Conservation (phyloP, 2,888 invertebrate genomes). For the Morpho achilles region DNA sequence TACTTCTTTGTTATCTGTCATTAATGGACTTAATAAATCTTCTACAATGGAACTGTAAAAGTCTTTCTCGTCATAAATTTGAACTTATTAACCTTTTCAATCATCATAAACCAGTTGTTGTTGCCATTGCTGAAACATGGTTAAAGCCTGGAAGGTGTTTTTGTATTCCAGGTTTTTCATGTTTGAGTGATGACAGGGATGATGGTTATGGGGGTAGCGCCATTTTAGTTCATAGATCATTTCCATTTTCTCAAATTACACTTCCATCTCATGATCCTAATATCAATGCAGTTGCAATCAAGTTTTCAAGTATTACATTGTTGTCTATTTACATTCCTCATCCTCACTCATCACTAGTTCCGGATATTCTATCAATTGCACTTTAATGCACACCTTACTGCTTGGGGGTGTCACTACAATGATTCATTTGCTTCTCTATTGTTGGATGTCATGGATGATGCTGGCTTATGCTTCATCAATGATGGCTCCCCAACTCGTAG, state of each 20-base stretch:
- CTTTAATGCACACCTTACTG: conserved; percentile 20
- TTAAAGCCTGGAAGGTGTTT: conserved; percentile 20
- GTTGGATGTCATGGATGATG: conserved; percentile 23
- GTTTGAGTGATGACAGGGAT: conserved; percentile 10
- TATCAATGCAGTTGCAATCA: conserved; percentile 24
- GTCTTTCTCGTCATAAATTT: conserved; percentile 20
- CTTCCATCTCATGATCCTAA: conserved; percentile 13
- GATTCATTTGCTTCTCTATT: conserved; percentile 13
- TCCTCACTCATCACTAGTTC: conserved; percentile 13
- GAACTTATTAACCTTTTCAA: conserved; percentile 16
- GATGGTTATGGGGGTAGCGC: conserved; percentile 28
- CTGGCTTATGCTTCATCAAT: conserved; percentile 26
- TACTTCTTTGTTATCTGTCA: too few relatives aligned
- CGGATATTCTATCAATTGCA: conserved; percentile 13
- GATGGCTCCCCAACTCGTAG: conserved; percentile 29
- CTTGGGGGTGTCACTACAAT: conserved; percentile 22
- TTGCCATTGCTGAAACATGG: conserved; percentile 28
- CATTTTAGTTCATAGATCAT: conserved; percentile 13
- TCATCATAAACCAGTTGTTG: conserved; percentile 8
- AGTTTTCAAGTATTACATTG: conserved; percentile 17
- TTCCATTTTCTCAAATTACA: conserved; percentile 17
- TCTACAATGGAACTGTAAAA: conserved; percentile 21
- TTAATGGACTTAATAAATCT: too few relatives aligned
- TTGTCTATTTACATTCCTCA: conserved; percentile 20
- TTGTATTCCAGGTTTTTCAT: conserved; percentile 23